A percentile compares a stretch with the other conserved stretches of the same genome.
Evolutionary conservation across 2,888 invertebrate genomes (phyloP).

Genomic region (Eristalis pertinax): DNA sequence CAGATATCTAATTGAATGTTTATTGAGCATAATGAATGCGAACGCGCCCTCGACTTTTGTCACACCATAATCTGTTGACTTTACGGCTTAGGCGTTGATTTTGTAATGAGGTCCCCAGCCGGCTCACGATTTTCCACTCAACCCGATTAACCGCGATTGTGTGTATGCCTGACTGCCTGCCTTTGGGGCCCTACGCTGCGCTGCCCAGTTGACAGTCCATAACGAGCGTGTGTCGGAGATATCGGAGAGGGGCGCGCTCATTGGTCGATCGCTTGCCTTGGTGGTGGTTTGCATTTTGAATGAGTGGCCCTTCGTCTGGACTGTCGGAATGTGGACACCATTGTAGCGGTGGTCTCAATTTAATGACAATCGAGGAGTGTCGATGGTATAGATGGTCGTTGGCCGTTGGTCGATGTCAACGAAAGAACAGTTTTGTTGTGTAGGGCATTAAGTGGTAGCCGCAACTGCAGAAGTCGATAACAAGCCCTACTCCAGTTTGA

Average conservation of each 20-base stretch:
- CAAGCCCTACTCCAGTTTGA: neutral
- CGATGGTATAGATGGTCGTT: neutral
- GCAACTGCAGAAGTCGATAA: neutral
- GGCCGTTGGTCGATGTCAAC: neutral
- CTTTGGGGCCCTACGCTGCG: slow-evolving; percentile 7
- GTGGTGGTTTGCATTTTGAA: slow-evolving; percentile 34
- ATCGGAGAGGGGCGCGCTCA: slow-evolving; percentile 31
- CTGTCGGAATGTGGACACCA: neutral
- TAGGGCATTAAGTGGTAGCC: neutral
- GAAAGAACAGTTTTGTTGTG: slow-evolving; percentile 4
- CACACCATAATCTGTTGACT: slow-evolving; percentile 51
- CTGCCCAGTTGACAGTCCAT: slow-evolving; percentile 16
- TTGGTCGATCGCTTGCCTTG: slow-evolving; percentile 6
- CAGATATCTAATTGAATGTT: slow-evolving; percentile 38
- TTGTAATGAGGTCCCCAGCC: slow-evolving; percentile 37
- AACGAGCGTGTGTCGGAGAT: slow-evolving; percentile 45
- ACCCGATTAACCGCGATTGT: slow-evolving; percentile 42
- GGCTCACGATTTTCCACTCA: slow-evolving; percentile 46
- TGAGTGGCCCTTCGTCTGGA: neutral
- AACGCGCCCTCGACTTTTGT: slow-evolving; percentile 41
- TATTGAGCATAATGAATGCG: slow-evolving; percentile 54
- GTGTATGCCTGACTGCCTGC: neutral
- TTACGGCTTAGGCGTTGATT: slow-evolving; percentile 52
- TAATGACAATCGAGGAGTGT: neutral
- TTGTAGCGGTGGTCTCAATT: neutral